phyloP scores from a whole-genome alignment of 2,113 vertebrate genomes.

The Verasper variegatus region DNA sequence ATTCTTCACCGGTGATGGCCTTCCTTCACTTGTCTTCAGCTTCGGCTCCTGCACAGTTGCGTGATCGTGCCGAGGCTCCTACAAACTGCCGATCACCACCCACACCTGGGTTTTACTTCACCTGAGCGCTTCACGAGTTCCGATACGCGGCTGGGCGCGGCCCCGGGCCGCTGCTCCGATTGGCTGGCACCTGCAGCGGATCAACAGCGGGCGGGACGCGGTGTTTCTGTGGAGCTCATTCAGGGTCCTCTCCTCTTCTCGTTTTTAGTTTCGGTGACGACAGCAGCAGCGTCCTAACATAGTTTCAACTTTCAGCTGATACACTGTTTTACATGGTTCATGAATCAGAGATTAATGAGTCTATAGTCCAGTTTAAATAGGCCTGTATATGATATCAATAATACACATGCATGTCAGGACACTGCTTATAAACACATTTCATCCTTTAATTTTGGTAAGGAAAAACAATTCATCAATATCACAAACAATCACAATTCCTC shows the following conservation, averaged over 20 bases:
- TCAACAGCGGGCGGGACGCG: background rate
- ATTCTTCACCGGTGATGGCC: background rate
- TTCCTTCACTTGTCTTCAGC: too few relatives aligned
- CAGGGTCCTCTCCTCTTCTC: background rate
- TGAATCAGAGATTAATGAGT: background rate
- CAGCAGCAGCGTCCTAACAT: background rate
- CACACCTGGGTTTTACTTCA: slow-evolving; percentile 53
- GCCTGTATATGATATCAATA: too few relatives aligned
- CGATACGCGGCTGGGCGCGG: slow-evolving; percentile 50
- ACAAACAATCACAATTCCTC: too few relatives aligned
- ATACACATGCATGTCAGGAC: too few relatives aligned
- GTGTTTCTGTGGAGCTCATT: slow-evolving; percentile 8
- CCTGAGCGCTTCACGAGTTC: slow-evolving; percentile 58
- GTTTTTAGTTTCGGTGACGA: slow-evolving; percentile 51
- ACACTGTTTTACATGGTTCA: background rate
- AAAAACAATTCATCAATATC: too few relatives aligned
- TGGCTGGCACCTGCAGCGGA: slow-evolving; percentile 37
- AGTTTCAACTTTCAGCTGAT: slow-evolving; percentile 24
- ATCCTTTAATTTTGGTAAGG: too few relatives aligned
- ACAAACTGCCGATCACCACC: background rate
- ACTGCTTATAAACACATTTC: too few relatives aligned
- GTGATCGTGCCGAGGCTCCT: background rate
- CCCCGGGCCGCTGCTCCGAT: slow-evolving; percentile 39
- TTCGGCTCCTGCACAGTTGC: too few relatives aligned
- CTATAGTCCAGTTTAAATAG: too few relatives aligned